phyloP scores from a whole-genome alignment of 2,113 vertebrate species.

The Gymnobelideus leadbeateri region DNA sequence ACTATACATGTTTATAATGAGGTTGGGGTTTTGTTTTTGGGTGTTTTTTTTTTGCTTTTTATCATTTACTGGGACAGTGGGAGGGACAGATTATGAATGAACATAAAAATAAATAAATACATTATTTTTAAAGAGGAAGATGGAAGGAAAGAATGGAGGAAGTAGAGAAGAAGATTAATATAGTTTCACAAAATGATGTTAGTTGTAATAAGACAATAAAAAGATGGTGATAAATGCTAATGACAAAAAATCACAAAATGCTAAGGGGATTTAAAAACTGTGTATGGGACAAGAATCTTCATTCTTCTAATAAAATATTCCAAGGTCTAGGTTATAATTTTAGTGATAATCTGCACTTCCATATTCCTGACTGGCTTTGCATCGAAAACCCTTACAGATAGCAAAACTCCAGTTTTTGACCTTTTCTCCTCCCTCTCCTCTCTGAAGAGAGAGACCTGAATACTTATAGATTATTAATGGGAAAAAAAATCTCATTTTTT shows the following conservation, averaged over 20 bases:
- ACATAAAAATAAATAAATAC: neutral
- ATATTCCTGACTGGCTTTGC: neutral
- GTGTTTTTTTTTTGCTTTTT: neutral
- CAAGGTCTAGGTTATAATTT: neutral
- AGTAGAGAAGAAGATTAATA: neutral
- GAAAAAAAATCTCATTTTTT: neutral
- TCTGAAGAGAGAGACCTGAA: neutral
- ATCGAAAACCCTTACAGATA: neutral
- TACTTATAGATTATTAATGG: neutral
- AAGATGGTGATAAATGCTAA: neutral
- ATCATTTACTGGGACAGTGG: neutral
- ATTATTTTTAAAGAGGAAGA: neutral
- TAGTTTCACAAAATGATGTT: neutral
- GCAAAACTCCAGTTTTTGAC: neutral
- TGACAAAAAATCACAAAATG: neutral
- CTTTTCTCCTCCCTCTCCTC: neutral
- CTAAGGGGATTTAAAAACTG: neutral
- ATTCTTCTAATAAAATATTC: slow-evolving; percentile 1
- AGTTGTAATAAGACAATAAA: neutral
- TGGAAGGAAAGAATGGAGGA: neutral
- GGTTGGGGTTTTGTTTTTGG: neutral
- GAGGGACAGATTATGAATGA: neutral
- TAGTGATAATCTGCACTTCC: neutral
- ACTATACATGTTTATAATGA: neutral
- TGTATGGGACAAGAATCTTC: neutral